Evolutionary conservation across 2,797 vertebrate genomes (phyloP).

Genomic region (Danio jaintianensis): DNA sequence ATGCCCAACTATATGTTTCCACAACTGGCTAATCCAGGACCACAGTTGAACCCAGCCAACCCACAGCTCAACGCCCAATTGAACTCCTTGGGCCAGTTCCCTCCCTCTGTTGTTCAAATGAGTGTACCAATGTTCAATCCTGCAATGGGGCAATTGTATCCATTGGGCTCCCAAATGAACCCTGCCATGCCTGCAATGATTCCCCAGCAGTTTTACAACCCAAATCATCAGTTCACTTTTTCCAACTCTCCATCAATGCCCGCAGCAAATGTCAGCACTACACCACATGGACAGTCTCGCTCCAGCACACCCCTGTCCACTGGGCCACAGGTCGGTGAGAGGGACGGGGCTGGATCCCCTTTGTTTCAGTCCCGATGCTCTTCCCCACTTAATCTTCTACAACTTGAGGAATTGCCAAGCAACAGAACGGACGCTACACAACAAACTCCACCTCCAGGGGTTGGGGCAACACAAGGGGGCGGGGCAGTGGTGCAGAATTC

Average conservation of each 20-base stretch:
- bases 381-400: constrained; percentile 79
- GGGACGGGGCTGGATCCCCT: constrained; percentile 65
- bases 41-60: constrained; percentile 49
- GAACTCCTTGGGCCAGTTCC: constrained; percentile 36
- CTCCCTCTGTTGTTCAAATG: constrained; percentile 24
- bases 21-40: constrained; percentile 52
- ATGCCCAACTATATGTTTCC: constrained; percentile 79
- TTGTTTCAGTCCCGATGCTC: constrained; percentile 80
- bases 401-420: constrained; percentile 76
- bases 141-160: constrained; percentile 35
- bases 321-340: constrained; percentile 59
- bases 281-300: constrained; percentile 59
- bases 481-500: constrained; percentile 33
- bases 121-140: constrained; percentile 33
- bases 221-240: constrained; percentile 33
- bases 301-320: constrained; percentile 69
- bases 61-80: constrained; percentile 26
- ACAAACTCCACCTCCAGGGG: constrained; percentile 54
- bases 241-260: constrained; percentile 47
- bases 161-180: constrained; percentile 38
- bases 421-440: constrained; percentile 59
- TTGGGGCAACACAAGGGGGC: constrained; percentile 32
- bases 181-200: constrained; percentile 52
- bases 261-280: constrained; percentile 1
- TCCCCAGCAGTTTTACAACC: constrained; percentile 53